Percentiles rank a stretch among this genome's conserved stretches.
These are phyloP conservation scores for Piaya cayana DNA, from an alignment of 2,113 vertebrate genomes.

Conservation along the genomic window DNA sequence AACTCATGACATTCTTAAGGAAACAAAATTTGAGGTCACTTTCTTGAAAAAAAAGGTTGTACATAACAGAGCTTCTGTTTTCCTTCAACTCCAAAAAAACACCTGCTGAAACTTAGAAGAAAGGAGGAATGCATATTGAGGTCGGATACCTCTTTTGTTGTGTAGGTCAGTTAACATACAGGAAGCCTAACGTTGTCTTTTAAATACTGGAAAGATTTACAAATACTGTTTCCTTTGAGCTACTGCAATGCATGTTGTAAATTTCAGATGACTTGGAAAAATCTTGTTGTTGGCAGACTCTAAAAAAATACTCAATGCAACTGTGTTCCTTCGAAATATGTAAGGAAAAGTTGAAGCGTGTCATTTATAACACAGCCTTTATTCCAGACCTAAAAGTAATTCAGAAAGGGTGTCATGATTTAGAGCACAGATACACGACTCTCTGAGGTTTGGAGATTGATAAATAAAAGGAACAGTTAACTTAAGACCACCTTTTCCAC, in stretches of 20 bases:
- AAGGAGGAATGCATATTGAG: not conserved
- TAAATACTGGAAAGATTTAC: not conserved
- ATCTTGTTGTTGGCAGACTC: not conserved
- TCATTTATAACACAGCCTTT: not conserved
- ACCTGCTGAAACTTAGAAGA: not conserved
- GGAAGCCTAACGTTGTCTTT: not conserved
- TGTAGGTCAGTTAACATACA: not conserved
- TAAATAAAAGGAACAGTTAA: constrained; percentile 24
- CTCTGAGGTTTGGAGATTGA: not conserved
- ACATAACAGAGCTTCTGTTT: not conserved
- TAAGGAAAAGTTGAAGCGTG: not conserved
- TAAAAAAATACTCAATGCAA: not conserved
- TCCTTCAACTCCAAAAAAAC: not conserved
- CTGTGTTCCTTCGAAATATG: not conserved
- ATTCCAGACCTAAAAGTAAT: not conserved
- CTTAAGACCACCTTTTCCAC: constrained; percentile 18
- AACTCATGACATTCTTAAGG: not conserved
- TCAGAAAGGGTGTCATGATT: not conserved
- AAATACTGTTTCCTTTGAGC: not conserved
- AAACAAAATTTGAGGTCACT: not conserved
- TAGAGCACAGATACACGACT: not conserved
- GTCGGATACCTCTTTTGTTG: not conserved
- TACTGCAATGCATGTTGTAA: not conserved
- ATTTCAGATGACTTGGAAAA: not conserved
- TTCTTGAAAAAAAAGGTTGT: not conserved